Conservation (phyloP, 23 tunicate genomes). For the Ciona savignyi region DNA sequence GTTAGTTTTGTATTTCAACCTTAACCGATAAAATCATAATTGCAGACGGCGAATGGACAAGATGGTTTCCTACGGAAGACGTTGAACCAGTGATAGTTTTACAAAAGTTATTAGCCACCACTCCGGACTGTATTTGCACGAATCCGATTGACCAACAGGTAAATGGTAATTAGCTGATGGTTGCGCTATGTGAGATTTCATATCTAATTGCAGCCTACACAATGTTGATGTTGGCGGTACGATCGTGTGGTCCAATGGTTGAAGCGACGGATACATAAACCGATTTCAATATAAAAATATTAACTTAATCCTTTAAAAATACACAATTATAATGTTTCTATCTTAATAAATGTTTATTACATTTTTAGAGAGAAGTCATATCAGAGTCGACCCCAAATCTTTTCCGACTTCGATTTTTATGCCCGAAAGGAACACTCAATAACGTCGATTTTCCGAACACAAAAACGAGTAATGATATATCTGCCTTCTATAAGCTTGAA, state of each 20-base stretch:
- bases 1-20: too few species aligned
- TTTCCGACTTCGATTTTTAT: conserved; percentile 16
- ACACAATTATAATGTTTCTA: neutral
- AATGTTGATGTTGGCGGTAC: too few species aligned
- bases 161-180: neutral
- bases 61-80: conserved; percentile 16
- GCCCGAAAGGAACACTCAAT: conserved; percentile 10
- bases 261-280: too few species aligned
- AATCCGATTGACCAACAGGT: conserved; percentile 28
- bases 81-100: conserved; percentile 2
- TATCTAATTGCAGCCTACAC: too few species aligned
- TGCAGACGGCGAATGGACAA: conserved; percentile 37
- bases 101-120: neutral
- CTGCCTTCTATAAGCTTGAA: too few species aligned
- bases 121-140: conserved; percentile 27
- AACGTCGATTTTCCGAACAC: conserved; percentile 3
- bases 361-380: neutral
- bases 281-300: too few species aligned
- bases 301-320: too few species aligned
- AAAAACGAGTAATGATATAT: neutral
- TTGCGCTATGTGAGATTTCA: too few species aligned
- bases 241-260: too few species aligned
- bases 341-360: neutral
- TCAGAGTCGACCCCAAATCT: neutral
- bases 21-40: too few species aligned